Conservation (phyloP, 2,797 vertebrate genomes). For the Hyperoplus immaculatus region DNA sequence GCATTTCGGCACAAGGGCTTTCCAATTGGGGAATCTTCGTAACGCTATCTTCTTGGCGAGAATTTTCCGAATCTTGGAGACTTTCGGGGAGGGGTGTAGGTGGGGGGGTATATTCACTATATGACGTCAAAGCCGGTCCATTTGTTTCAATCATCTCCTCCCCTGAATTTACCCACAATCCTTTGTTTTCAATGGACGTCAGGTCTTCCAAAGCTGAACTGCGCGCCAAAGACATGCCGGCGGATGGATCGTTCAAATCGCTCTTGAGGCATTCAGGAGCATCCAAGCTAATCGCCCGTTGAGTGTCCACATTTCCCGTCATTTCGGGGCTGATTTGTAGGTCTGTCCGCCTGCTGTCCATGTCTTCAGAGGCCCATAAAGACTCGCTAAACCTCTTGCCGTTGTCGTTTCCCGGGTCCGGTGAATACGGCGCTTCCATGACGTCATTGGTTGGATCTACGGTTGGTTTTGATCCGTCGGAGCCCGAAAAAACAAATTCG, state of each 20-base stretch:
- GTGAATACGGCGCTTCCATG: conserved; percentile 53
- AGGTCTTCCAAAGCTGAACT: conserved; percentile 83
- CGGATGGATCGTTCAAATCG: conserved; percentile 53
- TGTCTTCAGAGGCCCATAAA: conserved; percentile 73
- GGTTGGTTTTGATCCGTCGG: conserved; percentile 30
- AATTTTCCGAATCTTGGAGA: conserved; percentile 27
- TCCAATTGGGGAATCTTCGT: conserved; percentile 37
- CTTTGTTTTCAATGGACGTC: conserved; percentile 72
- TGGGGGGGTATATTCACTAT: conserved; percentile 17
- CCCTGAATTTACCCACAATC: neutral
- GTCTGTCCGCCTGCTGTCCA: conserved; percentile 51
- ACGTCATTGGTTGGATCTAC: conserved; percentile 40
- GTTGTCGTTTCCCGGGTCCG: conserved; percentile 62
- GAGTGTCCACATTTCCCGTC: conserved; percentile 51
- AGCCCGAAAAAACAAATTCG: conserved; percentile 34
- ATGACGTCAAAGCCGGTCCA: conserved; percentile 16
- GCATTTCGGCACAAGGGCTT: conserved; percentile 19
- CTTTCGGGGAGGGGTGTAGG: no score
- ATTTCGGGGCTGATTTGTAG: conserved; percentile 52
- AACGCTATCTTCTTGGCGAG: neutral
- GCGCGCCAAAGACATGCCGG: conserved; percentile 71
- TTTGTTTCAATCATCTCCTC: conserved; percentile 24
- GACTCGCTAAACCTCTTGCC: conserved; percentile 73
- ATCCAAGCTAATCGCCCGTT: conserved; percentile 77
- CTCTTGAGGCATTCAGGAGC: conserved; percentile 67